phyloP scores from a whole-genome alignment of 1,140 invertebrate species.

The Lanistes nyassanus region DNA sequence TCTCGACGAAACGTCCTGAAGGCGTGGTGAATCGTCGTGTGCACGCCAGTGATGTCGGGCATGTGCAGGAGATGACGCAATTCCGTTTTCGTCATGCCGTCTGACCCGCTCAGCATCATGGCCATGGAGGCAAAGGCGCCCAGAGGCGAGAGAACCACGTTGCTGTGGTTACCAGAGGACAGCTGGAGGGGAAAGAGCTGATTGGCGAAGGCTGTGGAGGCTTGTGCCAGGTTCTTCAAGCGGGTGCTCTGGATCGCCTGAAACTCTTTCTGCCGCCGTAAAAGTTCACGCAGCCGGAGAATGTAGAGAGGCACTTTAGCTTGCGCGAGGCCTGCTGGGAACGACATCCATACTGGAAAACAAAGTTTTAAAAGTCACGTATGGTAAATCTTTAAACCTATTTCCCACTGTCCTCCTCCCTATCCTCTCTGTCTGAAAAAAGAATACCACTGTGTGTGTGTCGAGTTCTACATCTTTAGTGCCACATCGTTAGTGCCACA shows the following conservation, averaged over 20 bases:
- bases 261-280: slow-evolving; percentile 5
- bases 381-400: neutral
- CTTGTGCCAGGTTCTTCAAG: neutral
- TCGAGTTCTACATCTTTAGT: neutral
- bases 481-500: too few species aligned
- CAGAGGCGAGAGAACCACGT: slow-evolving; percentile 15
- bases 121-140: slow-evolving; percentile 16
- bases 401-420: neutral
- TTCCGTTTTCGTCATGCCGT: slow-evolving; percentile 6
- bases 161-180: neutral
- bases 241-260: neutral
- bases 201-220: neutral
- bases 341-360: neutral
- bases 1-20: neutral
- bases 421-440: too few species aligned
- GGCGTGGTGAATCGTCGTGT: slow-evolving; percentile 11
- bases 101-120: slow-evolving; percentile 12
- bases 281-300: neutral
- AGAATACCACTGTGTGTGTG: neutral
- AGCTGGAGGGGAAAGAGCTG: slow-evolving; percentile 9
- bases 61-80: neutral
- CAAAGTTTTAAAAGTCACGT: neutral
- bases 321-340: neutral
- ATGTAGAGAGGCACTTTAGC: slow-evolving; percentile 7
- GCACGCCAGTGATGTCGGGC: neutral